Evolutionary conservation across 2,797 vertebrate genomes (phyloP).

Genomic region (Leptoclinus maculatus): DNA sequence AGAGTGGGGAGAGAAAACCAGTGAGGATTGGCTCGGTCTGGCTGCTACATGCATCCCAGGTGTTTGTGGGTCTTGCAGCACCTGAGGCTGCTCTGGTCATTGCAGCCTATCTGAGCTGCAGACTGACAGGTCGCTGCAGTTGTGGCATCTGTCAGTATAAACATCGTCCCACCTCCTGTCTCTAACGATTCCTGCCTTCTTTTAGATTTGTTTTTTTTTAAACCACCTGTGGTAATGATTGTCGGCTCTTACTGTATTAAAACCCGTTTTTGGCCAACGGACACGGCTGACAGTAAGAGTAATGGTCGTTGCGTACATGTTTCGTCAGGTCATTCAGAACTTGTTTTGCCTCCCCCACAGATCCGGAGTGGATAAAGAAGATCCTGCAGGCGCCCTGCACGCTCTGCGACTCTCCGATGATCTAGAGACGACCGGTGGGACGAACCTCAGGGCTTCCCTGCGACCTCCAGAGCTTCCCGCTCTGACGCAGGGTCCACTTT

Average conservation of each 20-base stretch:
- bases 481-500: slow-evolving; percentile 45
- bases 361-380: slow-evolving; percentile 96
- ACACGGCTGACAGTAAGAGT: not conserved
- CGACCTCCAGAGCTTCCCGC: slow-evolving; percentile 25
- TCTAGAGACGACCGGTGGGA: slow-evolving; percentile 45
- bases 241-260: not conserved
- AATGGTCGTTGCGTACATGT: not conserved
- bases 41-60: slow-evolving; percentile 29
- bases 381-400: slow-evolving; percentile 91
- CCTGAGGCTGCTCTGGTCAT: slow-evolving; percentile 47
- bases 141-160: slow-evolving; percentile 53
- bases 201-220: slow-evolving; percentile 8
- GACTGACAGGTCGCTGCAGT: slow-evolving; percentile 42
- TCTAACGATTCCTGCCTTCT: slow-evolving; percentile 2
- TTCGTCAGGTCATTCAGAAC: not conserved
- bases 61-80: slow-evolving; percentile 28
- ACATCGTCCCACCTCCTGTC: slow-evolving; percentile 17
- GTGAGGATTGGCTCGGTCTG: slow-evolving; percentile 1
- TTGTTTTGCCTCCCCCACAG: slow-evolving; percentile 72
- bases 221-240: not conserved
- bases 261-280: not conserved
- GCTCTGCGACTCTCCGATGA: slow-evolving; percentile 92
- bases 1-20: slow-evolving; percentile 1
- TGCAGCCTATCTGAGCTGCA: slow-evolving; percentile 46
- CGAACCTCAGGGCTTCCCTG: slow-evolving; percentile 46